phyloP scores from a whole-genome alignment of 2,113 vertebrate species.

The Perca flavescens region DNA sequence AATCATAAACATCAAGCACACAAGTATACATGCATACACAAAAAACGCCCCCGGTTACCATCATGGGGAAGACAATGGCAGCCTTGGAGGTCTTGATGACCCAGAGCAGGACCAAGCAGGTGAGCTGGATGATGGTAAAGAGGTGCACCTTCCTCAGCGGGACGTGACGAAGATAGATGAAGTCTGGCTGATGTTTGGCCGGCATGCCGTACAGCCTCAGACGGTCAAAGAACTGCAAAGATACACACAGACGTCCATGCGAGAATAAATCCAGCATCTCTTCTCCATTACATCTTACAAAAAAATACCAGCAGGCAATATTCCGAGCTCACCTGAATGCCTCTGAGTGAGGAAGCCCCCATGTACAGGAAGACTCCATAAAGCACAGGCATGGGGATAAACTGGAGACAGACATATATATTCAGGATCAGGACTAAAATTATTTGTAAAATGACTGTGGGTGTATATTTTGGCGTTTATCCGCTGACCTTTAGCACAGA shows the following conservation, averaged over 20 bases:
- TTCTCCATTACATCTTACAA: background rate
- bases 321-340: conserved; percentile 92
- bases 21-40: background rate
- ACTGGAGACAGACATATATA: conserved; percentile 80
- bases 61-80: conserved; percentile 99
- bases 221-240: conserved; percentile 93
- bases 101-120: conserved; percentile 94
- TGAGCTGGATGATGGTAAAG: conserved; percentile 96
- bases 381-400: conserved; percentile 98
- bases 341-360: conserved; percentile 97
- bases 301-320: background rate
- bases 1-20: conserved; percentile 17
- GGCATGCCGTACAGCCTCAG: conserved; percentile 96
- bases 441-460: background rate
- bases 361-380: conserved; percentile 99
- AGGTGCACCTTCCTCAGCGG: conserved; percentile 98
- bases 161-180: conserved; percentile 98
- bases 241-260: background rate
- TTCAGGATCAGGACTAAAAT: background rate
- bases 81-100: conserved; percentile 97
- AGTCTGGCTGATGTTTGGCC: conserved; percentile 98
- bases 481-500: conserved; percentile 93
- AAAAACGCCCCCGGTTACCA: conserved; percentile 84
- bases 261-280: background rate
- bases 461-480: background rate